Evolutionary conservation across 2,113 vertebrate species (phyloP).

Genomic region (Pituophis catenifer): DNA sequence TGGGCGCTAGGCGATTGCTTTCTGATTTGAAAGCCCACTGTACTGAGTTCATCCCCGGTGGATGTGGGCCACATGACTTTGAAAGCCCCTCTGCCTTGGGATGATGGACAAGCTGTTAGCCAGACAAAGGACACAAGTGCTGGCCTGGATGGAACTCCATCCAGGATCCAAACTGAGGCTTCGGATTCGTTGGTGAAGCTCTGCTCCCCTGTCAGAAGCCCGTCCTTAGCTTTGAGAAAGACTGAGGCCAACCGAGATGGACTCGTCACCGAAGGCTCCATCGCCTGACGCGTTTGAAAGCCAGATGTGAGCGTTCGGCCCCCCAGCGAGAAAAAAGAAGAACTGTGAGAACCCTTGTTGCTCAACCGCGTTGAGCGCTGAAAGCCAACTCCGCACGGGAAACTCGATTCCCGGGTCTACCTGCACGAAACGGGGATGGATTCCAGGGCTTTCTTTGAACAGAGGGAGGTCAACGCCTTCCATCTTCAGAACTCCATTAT

Average conservation of each 20-base stretch:
- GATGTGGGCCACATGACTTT: neutral
- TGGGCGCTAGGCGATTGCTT: too few relatives aligned
- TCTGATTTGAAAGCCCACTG: neutral
- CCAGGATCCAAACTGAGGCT: neutral
- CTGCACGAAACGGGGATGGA: neutral
- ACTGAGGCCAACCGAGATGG: neutral
- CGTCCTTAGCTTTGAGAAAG: neutral
- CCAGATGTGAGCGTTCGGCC: too few relatives aligned
- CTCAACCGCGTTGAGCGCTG: neutral
- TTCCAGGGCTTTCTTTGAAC: slow-evolving; percentile 32
- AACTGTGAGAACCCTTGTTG: too few relatives aligned
- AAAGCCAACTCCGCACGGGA: neutral
- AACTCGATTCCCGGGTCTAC: neutral
- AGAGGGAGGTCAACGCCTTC: slow-evolving; percentile 36
- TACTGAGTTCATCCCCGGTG: neutral
- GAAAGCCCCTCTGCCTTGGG: neutral
- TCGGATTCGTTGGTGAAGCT: neutral
- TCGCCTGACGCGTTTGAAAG: neutral
- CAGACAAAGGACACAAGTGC: neutral
- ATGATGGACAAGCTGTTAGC: neutral
- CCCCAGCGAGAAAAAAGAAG: too few relatives aligned
- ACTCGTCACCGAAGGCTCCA: neutral
- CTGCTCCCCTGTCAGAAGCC: neutral
- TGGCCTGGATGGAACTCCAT: neutral
- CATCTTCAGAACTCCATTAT: slow-evolving; percentile 47